A percentile compares a stretch with the other conserved stretches of the same genome.
phyloP scores from a whole-genome alignment of 2,888 invertebrate species.

The Bunonema sp. region DNA sequence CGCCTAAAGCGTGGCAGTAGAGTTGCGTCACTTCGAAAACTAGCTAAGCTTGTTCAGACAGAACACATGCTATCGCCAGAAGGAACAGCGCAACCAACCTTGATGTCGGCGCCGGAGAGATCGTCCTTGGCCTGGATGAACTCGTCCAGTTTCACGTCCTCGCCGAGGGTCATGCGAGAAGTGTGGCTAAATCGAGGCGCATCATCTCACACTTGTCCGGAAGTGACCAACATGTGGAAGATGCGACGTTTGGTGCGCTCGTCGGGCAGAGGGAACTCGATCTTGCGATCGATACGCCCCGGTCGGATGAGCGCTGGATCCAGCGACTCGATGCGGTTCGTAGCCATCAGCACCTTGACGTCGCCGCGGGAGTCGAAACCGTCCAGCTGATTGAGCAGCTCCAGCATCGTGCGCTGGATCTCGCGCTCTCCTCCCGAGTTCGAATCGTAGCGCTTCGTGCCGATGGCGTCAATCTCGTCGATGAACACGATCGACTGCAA shows the following conservation, averaged over 20 bases:
- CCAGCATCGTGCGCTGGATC: slow-evolving; percentile 98
- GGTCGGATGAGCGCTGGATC: slow-evolving; percentile 96
- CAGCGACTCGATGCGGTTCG: slow-evolving; percentile 89
- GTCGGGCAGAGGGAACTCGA: slow-evolving; percentile 95
- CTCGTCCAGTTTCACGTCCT: slow-evolving; percentile 87
- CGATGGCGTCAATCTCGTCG: slow-evolving; percentile 97
- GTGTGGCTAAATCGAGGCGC: slow-evolving; percentile 62
- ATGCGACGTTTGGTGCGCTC: slow-evolving; percentile 82
- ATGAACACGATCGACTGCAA: slow-evolving; percentile 80
- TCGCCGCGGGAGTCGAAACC: slow-evolving; percentile 91
- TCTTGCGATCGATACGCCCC: slow-evolving; percentile 94
- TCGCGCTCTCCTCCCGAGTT: slow-evolving; percentile 97
- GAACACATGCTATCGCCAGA: not conserved
- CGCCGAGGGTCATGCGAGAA: slow-evolving; percentile 89
- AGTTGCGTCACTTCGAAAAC: not conserved
- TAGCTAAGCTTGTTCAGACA: not conserved
- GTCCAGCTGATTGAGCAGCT: slow-evolving; percentile 89
- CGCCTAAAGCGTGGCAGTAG: slow-evolving; percentile 65
- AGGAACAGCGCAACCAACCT: slow-evolving; percentile 36
- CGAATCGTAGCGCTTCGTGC: slow-evolving; percentile 89
- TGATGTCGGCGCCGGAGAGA: slow-evolving; percentile 65
- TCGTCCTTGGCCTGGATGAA: slow-evolving; percentile 98
- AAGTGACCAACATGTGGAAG: slow-evolving; percentile 30
- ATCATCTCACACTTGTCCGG: no score
- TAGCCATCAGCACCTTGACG: slow-evolving; percentile 92